These are phyloP conservation scores for Epistrophella euchroma DNA, from an alignment of 2,888 invertebrate genomes.

Conservation along the genomic window DNA sequence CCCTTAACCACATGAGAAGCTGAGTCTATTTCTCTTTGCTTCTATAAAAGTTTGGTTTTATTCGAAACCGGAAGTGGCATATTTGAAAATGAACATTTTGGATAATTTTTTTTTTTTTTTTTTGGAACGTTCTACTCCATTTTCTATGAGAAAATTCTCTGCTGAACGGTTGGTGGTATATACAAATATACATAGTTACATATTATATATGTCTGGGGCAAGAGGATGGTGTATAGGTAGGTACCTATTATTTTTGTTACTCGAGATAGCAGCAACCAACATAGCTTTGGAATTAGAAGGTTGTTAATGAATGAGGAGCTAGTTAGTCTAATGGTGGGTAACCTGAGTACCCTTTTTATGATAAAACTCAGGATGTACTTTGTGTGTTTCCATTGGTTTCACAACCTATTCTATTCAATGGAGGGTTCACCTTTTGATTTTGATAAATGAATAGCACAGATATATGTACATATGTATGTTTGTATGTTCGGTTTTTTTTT, in stretches of 20 bases:
- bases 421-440: slow-evolving; percentile 67
- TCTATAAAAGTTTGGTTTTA: slow-evolving; percentile 32
- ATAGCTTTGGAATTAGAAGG: slow-evolving; percentile 35
- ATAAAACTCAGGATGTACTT: not conserved
- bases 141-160: slow-evolving; percentile 15
- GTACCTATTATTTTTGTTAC: slow-evolving; percentile 62
- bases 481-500: not conserved
- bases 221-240: not conserved
- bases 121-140: slow-evolving; percentile 21
- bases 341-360: slow-evolving; percentile 70
- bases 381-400: slow-evolving; percentile 64
- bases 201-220: not conserved
- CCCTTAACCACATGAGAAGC: slow-evolving; percentile 35
- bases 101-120: slow-evolving; percentile 15
- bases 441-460: slow-evolving; percentile 66
- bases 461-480: not conserved
- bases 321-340: slow-evolving; percentile 70
- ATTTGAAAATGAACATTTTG: slow-evolving; percentile 53
- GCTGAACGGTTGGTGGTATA: not conserved
- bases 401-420: slow-evolving; percentile 54
- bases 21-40: slow-evolving; percentile 3
- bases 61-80: slow-evolving; percentile 63
- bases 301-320: slow-evolving; percentile 71
- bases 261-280: slow-evolving; percentile 29
- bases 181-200: not conserved